Evolutionary conservation across 37 sponge, comb jelly and placozoan species (phyloP).

Genomic region (Hexactinellida sp.): DNA sequence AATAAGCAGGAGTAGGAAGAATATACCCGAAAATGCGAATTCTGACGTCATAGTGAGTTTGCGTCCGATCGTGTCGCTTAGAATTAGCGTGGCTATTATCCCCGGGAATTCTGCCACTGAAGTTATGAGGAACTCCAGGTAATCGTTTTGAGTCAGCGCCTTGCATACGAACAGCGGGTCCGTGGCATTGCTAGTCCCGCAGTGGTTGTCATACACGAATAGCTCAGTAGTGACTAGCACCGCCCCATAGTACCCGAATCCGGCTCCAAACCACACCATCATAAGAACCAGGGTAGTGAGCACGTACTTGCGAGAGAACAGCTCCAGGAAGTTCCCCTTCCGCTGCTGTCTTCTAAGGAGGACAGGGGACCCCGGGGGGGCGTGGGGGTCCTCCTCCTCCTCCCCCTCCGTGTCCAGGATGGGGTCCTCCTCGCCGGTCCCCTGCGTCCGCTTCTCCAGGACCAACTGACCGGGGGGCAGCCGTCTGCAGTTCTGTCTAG

Average conservation of each 20-base stretch:
- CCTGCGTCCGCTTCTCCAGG: not conserved
- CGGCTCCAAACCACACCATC: conserved; percentile 26
- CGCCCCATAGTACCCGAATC: conserved; percentile 45
- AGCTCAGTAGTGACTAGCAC: conserved; percentile 49
- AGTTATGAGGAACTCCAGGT: conserved; percentile 50
- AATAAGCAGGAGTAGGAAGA: conserved; percentile 47
- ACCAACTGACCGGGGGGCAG: conserved; percentile 14
- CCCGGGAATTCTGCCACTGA: conserved; percentile 68
- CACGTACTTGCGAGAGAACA: not conserved
- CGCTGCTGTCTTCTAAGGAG: not conserved
- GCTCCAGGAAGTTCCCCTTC: not conserved
- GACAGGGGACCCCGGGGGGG: not conserved
- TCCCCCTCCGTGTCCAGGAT: not conserved
- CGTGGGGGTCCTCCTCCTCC: not conserved
- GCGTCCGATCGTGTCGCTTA: conserved; percentile 53
- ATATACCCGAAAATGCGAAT: conserved; percentile 26
- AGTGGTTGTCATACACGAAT: conserved; percentile 44
- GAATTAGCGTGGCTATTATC: conserved; percentile 36
- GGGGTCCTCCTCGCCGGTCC: not conserved
- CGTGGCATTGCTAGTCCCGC: conserved; percentile 23
- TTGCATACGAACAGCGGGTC: not conserved
- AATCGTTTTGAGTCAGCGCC: conserved; percentile 24
- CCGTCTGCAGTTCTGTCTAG: conserved; percentile 35
- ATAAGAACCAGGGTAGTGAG: not conserved
- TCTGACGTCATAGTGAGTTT: conserved; percentile 59